Percentiles rank a stretch among this genome's conserved stretches.
Conservation (phyloP, 1,140 invertebrate genomes). For the Megalonaias nervosa region DNA sequence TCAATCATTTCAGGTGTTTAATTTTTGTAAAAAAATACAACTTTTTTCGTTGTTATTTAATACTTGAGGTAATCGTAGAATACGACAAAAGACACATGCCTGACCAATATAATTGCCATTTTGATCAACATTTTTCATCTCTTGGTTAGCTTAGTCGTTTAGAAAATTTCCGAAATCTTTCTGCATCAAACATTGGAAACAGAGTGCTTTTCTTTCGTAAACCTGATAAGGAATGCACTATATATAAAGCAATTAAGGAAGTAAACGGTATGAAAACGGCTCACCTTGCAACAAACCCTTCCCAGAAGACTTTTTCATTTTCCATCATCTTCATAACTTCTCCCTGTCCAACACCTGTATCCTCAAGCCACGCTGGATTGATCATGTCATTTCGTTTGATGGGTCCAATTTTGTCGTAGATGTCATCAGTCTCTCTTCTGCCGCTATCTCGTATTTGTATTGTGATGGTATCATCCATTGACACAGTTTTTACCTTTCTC, state of each 20-base stretch:
- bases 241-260: not conserved
- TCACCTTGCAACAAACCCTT: conserved; percentile 52
- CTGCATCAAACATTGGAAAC: no score
- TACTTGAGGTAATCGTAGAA: no score
- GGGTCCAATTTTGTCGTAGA: conserved; percentile 25
- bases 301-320: conserved; percentile 44
- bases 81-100: no score
- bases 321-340: conserved; percentile 29
- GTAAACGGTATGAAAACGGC: not conserved
- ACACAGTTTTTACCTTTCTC: not conserved
- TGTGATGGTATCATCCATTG: not conserved
- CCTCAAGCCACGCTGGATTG: conserved; percentile 51
- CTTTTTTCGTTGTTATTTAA: no score
- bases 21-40: no score
- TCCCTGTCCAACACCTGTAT: conserved; percentile 42
- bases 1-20: no score
- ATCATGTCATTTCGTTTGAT: conserved; percentile 42
- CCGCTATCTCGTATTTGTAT: no score
- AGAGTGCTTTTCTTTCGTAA: no score
- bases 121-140: not conserved
- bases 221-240: not conserved
- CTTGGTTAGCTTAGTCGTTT: no score
- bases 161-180: no score
- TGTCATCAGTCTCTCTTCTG: conserved; percentile 9
- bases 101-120: not conserved